A percentile compares a stretch with the other conserved stretches of the same genome.
Evolutionary conservation across 2,113 vertebrate species (phyloP).

Genomic region (Formicarius rufipectus): DNA sequence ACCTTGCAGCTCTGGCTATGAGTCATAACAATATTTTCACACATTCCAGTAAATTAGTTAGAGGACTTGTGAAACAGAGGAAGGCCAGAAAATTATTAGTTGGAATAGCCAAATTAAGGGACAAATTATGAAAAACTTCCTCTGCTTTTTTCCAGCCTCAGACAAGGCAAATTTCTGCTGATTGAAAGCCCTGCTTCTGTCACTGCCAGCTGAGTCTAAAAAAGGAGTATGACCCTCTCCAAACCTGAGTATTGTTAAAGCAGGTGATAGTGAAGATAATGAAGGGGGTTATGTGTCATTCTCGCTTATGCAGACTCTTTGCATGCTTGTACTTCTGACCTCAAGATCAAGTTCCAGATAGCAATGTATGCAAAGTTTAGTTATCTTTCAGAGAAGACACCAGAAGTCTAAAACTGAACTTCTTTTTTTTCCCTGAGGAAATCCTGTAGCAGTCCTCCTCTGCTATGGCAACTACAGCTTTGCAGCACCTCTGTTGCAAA

Average conservation of each 20-base stretch:
- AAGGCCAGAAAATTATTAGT: slow-evolving; percentile 35
- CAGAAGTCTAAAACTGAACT: neutral
- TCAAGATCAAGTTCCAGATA: slow-evolving; percentile 50
- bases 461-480: neutral
- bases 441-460: neutral
- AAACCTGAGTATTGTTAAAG: neutral
- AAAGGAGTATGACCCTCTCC: neutral
- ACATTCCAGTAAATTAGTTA: slow-evolving; percentile 29
- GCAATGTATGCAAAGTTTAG: neutral
- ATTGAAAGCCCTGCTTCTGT: neutral
- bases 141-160: neutral
- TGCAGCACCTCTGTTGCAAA: neutral
- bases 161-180: neutral
- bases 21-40: slow-evolving; percentile 17
- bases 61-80: slow-evolving; percentile 40
- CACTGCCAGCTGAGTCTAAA: neutral
- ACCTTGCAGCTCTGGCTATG: neutral
- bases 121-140: neutral
- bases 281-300: neutral
- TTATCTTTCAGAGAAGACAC: slow-evolving; percentile 37
- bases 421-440: neutral
- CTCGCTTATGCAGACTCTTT: neutral
- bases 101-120: slow-evolving; percentile 50
- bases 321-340: slow-evolving; percentile 54
- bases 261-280: neutral